Evolutionary conservation across 1,140 invertebrate genomes (phyloP).

Genomic region (Brachionus koreanus): DNA sequence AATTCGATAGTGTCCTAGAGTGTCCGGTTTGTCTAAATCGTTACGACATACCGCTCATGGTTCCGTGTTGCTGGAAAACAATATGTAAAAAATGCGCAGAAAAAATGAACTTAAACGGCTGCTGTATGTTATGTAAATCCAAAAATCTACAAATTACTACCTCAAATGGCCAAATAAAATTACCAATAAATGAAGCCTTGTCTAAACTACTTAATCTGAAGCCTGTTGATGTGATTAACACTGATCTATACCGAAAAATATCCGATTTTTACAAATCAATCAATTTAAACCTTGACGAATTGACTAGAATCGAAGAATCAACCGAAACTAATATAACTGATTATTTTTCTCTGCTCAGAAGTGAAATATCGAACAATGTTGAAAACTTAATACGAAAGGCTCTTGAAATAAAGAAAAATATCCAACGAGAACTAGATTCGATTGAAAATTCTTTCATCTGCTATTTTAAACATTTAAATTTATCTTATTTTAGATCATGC

Average conservation of each 20-base stretch:
- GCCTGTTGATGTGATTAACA: constrained; percentile 6
- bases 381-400: not conserved
- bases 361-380: constrained; percentile 13
- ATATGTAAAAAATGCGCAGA: constrained; percentile 23
- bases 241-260: constrained; percentile 8
- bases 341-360: not conserved
- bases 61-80: constrained; percentile 31
- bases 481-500: not conserved
- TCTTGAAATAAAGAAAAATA: not conserved
- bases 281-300: not conserved
- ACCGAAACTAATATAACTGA: not conserved
- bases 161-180: not conserved
- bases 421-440: not conserved
- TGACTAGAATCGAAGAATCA: not conserved
- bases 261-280: not conserved
- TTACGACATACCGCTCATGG: not conserved
- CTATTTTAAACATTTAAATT: not conserved
- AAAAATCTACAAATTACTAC: not conserved
- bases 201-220: not conserved
- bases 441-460: not conserved
- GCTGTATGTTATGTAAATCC: not conserved
- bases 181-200: not conserved
- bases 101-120: not conserved
- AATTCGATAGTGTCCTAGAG: constrained; percentile 9
- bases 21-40: not conserved